Conservation (phyloP, 2,113 vertebrate genomes). For the Phylloscopus whistleri region DNA sequence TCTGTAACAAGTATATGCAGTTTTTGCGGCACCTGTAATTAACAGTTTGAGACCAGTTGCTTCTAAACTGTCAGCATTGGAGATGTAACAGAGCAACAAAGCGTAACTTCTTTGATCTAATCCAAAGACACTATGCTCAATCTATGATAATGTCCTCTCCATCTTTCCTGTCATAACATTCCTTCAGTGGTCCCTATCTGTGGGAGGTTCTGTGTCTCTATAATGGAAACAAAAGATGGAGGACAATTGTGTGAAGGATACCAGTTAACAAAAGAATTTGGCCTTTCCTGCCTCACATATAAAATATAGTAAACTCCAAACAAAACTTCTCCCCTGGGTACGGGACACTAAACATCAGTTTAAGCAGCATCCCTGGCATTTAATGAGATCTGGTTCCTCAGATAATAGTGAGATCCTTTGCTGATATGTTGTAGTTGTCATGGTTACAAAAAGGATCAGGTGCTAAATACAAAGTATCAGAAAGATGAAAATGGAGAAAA, state of each 20-base stretch:
- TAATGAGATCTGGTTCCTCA: neutral
- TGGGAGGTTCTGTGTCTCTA: neutral
- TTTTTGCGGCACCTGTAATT: neutral
- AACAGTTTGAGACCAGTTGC: neutral
- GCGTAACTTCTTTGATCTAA: neutral
- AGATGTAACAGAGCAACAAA: neutral
- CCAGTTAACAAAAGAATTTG: neutral
- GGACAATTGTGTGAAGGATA: neutral
- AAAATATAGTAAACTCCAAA: neutral
- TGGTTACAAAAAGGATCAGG: conserved; percentile 47
- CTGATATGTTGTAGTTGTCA: conserved; percentile 30
- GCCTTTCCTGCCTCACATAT: neutral
- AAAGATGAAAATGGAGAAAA: conserved; percentile 4
- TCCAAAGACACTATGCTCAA: neutral
- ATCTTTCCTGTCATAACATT: neutral
- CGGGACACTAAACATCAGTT: neutral
- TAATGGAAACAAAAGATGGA: neutral
- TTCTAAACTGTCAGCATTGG: neutral
- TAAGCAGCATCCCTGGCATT: neutral
- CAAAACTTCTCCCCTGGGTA: neutral
- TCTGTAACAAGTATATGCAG: neutral
- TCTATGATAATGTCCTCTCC: neutral
- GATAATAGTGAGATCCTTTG: conserved; percentile 8
- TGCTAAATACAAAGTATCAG: conserved; percentile 10
- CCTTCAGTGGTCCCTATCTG: neutral